phyloP scores from a whole-genome alignment of 2,888 invertebrate species.

The Drosophila longiperda region DNA sequence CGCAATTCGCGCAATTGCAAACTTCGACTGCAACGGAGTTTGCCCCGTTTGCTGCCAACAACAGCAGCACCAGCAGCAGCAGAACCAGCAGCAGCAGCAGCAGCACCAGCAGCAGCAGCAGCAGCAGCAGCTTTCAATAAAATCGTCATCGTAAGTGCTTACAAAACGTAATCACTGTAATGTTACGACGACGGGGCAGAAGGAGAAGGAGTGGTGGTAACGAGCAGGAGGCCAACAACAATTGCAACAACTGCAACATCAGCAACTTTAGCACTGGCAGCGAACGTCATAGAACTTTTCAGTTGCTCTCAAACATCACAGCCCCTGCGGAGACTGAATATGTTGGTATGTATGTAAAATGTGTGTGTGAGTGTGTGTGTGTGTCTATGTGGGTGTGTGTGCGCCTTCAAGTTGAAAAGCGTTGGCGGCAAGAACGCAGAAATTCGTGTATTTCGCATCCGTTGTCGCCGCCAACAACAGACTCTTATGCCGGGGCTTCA shows the following conservation, averaged over 20 bases:
- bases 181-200: constrained; percentile 51
- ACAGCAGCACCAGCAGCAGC: constrained; percentile 9
- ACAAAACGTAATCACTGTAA: constrained; percentile 80
- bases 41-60: constrained; percentile 40
- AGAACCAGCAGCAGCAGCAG: constrained; percentile 13
- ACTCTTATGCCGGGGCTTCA: constrained; percentile 23
- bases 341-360: constrained; percentile 31
- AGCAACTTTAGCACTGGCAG: constrained; percentile 1
- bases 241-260: background rate
- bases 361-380: constrained; percentile 16
- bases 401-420: constrained; percentile 49
- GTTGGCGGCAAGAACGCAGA: constrained; percentile 53
- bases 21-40: constrained; percentile 51
- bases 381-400: constrained; percentile 7
- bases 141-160: constrained; percentile 71
- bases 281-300: constrained; percentile 67
- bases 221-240: constrained; percentile 35
- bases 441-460: constrained; percentile 74
- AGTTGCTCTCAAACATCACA: constrained; percentile 63
- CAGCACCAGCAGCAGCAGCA: constrained; percentile 25
- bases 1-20: constrained; percentile 66
- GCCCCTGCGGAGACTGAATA: constrained; percentile 49
- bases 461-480: constrained; percentile 52
- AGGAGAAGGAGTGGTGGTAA: constrained; percentile 33
- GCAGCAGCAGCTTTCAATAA: constrained; percentile 62